Base-by-base conservation (phyloP, 2,797 vertebrate species). In the Enteromius treurensis region DNA sequence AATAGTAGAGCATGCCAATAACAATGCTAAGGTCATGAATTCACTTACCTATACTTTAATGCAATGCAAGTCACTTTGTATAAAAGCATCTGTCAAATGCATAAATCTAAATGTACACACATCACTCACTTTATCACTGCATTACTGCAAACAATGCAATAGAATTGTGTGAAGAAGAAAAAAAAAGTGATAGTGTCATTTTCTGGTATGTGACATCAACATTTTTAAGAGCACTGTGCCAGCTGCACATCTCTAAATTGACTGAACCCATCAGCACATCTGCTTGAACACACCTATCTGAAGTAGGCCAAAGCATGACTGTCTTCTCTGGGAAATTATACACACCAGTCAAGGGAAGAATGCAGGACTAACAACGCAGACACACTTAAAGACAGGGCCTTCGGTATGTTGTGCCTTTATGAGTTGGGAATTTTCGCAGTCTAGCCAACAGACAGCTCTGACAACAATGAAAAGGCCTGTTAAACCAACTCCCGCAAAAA, bases 391-490 rank as follows among this genome's bases (percentile, higher is more conserved):
- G 58, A 81, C 80, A 81, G 75, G 75, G 84, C 87, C 86, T 69
- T 78, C 85, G 81, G 82, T 79, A 86, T 64, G 82, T 84, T 88
- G 67, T 88, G 88, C 85, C 87, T 91, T 92, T 92, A 90, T 91
- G 89, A 91, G 89, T 85, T 92, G 92, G 88, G 89, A 89, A 92
- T 92, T 93, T 92, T 92, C 83, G 89, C 83, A 88, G 91, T 87
- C 89, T 91, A 89, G 88, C 86, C 88, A 74, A 91, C 87, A 92
- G 93, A 92, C 89, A 87, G 88, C 84, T 78, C 78, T 90, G 90
- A 93, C 90, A 93, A 93, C 92, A 93, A 93, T 93, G 89, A 93
- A 88, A 83, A 86, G 84, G 89, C 90, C 90, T 93, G 93, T 93
- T 92, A 90, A 86, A 89, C 87, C 86, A 89, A 91, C 89, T 92